A percentile compares a stretch with the other conserved stretches of the same genome.
phyloP scores from a whole-genome alignment of 2,113 vertebrate species.

The Poecile atricapillus region DNA sequence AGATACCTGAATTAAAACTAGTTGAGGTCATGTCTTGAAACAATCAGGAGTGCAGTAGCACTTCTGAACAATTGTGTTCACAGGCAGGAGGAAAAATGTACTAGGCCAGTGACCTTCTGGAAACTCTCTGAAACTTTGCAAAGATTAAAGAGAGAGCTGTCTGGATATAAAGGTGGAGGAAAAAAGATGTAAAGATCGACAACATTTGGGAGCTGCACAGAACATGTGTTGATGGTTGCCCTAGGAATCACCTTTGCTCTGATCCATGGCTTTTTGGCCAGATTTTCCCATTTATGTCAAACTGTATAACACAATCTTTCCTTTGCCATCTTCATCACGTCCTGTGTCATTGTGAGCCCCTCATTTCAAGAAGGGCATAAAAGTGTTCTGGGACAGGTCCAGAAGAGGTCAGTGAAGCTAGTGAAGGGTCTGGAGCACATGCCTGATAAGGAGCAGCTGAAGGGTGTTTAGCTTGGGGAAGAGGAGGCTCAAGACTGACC shows the following conservation, averaged over 20 bases:
- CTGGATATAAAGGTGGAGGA: not conserved
- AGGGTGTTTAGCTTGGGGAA: not conserved
- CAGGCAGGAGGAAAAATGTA: not conserved
- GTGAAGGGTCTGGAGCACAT: not conserved
- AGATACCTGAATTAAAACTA: not conserved
- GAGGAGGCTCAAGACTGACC: not conserved
- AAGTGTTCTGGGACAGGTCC: not conserved
- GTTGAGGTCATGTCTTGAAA: not conserved
- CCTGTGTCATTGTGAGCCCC: fast-evolving
- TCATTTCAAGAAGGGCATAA: not conserved
- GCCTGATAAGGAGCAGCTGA: not conserved
- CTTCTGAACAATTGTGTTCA: not conserved
- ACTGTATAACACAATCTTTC: not conserved
- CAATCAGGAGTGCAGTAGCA: not conserved
- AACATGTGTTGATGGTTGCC: not conserved
- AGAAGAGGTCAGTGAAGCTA: not conserved
- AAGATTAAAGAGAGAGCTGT: not conserved
- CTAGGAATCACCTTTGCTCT: not conserved
- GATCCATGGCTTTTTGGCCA: not conserved
- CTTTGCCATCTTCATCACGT: fast-evolving
- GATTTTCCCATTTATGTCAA: not conserved
- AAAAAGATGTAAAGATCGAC: not conserved
- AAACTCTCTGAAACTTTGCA: not conserved
- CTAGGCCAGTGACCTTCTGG: not conserved
- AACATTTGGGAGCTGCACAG: not conserved